Base-by-base conservation (phyloP, 1,140 invertebrate species). In the Drosophila lowei region DNA sequence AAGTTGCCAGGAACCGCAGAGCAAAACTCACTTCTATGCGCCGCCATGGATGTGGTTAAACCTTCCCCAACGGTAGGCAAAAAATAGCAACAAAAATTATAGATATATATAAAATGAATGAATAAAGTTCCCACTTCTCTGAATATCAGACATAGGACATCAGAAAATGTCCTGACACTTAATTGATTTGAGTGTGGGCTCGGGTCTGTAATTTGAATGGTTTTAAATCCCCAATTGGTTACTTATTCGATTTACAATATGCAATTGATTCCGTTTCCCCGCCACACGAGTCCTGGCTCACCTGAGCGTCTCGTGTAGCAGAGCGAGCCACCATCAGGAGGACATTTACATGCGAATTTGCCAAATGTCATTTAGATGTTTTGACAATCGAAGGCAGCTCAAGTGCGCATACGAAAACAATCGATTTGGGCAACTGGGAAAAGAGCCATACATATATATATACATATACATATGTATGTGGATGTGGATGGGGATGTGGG, bases 361-460 rank as follows among this genome's bases (percentile, higher is more conserved):
- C 65, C 65, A 57, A 68, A 68, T 68, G 65, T 34, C 65, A 68
- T 68, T 68, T 57, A 34, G 65, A 68, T 68, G 34, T 68, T 68
- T 68, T 68, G 44, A 68, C 63, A 68, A 34, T 67, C 43, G 61
- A 46, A 38, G 34, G 60, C 38, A 67, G 23, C 42, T 54, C 21
- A 28, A 54, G 42, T 65, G 25, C 16, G 61, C 42, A 41, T 30
- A 21, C 49, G 49, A 67, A 66, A 67, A 66, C 65, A 67, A 41
- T 62, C 60, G 34, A 38, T 38, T 38, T 38, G 34, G 34, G 3
- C 9, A 38, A 38, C 52, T 46, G 13, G 18, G 42, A 21, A 46
- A 67, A 34, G 63, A 67, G 50, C 65, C 65, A 67, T 68, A 49
- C 48, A 25, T 5, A 25, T 25, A 23, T 23, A 25, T 25, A 25